Conservation (phyloP, 53 echinoderm and acorn worm species). For the Holothuria scabra region DNA sequence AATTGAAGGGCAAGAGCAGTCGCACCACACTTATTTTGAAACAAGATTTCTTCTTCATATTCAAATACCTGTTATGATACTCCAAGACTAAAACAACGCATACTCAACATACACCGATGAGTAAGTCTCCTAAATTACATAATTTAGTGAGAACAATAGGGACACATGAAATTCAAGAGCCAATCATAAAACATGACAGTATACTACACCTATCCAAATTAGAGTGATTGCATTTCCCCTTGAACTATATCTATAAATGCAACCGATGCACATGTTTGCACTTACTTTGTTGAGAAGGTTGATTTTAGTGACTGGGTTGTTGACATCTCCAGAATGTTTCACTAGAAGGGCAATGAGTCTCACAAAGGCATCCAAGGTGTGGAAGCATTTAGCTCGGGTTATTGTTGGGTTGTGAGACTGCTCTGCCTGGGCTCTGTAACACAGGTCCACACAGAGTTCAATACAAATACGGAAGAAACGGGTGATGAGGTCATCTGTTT, state of each 20-base stretch:
- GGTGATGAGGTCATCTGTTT: constrained; percentile 98
- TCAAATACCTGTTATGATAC: too few species aligned
- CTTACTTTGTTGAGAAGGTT: constrained; percentile 94
- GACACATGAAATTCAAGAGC: too few species aligned
- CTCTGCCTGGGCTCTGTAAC: constrained; percentile 90
- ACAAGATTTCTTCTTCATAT: too few species aligned
- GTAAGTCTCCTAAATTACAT: too few species aligned
- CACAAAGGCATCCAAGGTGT: constrained; percentile 97
- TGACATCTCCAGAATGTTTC: constrained; percentile 97
- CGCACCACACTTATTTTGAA: too few species aligned
- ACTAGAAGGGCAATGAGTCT: constrained; percentile 92
- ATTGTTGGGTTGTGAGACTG: constrained; percentile 91
- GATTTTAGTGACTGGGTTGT: constrained; percentile 98
- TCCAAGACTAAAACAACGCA: too few species aligned
- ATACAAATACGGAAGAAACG: constrained; percentile 99
- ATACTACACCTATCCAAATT: too few species aligned
- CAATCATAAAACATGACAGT: too few species aligned
- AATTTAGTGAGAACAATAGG: too few species aligned
- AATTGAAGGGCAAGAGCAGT: too few species aligned
- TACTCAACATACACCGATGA: too few species aligned
- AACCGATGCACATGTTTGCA: not conserved
- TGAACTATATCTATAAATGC: not conserved
- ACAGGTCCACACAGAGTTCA: constrained; percentile 98
- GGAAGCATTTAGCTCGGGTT: constrained; percentile 97
- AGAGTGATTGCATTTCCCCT: too few species aligned